Base-by-base conservation (phyloP, 2,113 vertebrate genomes). In the Erythrocercus mccallii region DNA sequence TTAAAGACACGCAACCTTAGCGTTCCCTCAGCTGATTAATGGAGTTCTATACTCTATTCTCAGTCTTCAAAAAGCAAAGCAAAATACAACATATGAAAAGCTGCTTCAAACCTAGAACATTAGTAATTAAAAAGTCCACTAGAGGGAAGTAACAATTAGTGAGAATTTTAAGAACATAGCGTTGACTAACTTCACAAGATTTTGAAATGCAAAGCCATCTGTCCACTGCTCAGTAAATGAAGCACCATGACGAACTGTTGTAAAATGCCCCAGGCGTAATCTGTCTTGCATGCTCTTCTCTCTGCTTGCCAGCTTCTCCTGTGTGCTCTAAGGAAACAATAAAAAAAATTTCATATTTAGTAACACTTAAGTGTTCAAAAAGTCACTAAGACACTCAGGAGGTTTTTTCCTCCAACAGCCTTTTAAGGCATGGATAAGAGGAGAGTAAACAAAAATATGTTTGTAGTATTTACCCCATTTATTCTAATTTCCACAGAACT, bases 271-370 rank as follows among this genome's bases (percentile, higher is more conserved):
- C 94, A 99, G 98, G 94, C 99, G 99, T 97, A 99, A 98, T 97
- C 99, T 98, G 88, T 99, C 99, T 98, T 99, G 99, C 99, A 99
- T 99, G 97, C 99, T 99, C 97, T 99, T 99, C 98, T 99, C 99
- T 94, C 99, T 98, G 98, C 99, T 99, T 77, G 99, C 98, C 96
- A 99, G 98, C 97, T 99, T 99, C 97, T 99, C 99, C 97, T 99
- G 99, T 28, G 98, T 99, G 97, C 99, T 99, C 99, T 99, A 97
- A 83, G 96, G 54, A 92, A 77, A 88, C 57, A 95, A 23, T 84
- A 73, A 88, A 69, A 88, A 73, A 90, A 51, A 45, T 19, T 70
- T 30, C 71, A 44, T 37, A 82, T 64, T 96, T 80, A 96, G 61
- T 77, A 94, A 88, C 61, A 90, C 4, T 77, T 1, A 85, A 81